Evolutionary conservation across 2,113 vertebrate genomes (phyloP).

Genomic region (Rhabdornis inornatus): DNA sequence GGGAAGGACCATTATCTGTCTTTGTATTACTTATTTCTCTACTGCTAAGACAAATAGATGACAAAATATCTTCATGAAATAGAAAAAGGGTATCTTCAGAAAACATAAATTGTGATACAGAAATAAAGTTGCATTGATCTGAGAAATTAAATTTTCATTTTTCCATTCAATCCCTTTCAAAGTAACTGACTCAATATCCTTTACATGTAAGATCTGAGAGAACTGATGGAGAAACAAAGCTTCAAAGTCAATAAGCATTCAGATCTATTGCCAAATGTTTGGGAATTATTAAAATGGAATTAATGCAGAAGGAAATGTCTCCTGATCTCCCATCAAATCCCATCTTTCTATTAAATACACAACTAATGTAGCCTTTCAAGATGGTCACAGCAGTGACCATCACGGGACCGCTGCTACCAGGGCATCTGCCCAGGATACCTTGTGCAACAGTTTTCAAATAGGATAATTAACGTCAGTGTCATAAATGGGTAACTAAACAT

Average conservation of each 20-base stretch:
- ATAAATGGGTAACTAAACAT: not conserved
- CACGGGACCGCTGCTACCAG: rapidly evolving
- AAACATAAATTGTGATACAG: not conserved
- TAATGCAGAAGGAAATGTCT: not conserved
- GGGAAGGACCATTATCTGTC: not conserved
- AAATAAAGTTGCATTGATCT: not conserved
- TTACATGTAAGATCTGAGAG: not conserved
- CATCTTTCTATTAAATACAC: not conserved
- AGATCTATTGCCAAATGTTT: not conserved
- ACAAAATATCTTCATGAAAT: not conserved
- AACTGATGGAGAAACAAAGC: not conserved
- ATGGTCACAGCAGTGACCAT: not conserved
- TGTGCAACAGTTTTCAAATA: not conserved
- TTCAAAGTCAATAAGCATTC: not conserved
- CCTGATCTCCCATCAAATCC: not conserved
- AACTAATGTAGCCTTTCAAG: not conserved
- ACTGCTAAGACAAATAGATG: not conserved
- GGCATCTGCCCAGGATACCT: not conserved
- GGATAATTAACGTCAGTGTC: not conserved
- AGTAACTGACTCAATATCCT: not conserved
- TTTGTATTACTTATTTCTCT: not conserved
- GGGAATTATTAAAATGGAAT: not conserved
- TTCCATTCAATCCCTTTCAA: not conserved
- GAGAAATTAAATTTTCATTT: not conserved
- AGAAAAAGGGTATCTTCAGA: not conserved